These are phyloP conservation scores for Serripes groenlandicus DNA, from an alignment of 2,888 invertebrate species.

Conservation along the genomic window DNA sequence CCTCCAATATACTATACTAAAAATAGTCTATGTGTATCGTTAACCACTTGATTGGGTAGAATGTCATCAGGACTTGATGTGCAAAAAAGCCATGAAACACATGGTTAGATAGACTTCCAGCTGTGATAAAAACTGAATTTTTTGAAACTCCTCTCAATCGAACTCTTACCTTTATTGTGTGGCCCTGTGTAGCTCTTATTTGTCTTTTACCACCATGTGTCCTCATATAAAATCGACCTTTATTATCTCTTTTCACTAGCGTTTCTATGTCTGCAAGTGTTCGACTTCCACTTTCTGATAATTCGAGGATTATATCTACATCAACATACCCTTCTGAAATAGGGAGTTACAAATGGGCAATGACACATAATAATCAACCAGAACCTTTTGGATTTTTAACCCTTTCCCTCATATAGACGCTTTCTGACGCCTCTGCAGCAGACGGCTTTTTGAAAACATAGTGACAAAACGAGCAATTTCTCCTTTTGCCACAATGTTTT, in stretches of 20 bases:
- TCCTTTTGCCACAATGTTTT: no score
- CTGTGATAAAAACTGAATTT: no score
- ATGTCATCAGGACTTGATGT: no score
- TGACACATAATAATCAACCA: not conserved
- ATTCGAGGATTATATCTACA: slow-evolving; percentile 60
- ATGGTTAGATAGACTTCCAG: no score
- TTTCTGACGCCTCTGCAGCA: not conserved
- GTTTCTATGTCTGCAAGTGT: slow-evolving; percentile 52
- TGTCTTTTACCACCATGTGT: slow-evolving; percentile 27
- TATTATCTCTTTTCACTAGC: slow-evolving; percentile 57
- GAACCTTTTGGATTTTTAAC: not conserved
- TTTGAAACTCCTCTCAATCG: no score
- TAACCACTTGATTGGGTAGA: no score
- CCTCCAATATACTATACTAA: no score
- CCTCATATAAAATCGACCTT: slow-evolving; percentile 60
- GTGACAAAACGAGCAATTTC: no score
- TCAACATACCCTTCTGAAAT: slow-evolving; percentile 66
- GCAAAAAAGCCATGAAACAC: no score
- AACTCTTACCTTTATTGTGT: slow-evolving; percentile 52
- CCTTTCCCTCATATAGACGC: not conserved
- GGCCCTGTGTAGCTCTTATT: slow-evolving; percentile 71
- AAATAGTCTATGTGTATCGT: no score
- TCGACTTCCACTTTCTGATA: slow-evolving; percentile 28
- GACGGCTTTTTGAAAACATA: no score
- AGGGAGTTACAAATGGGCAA: not conserved